phyloP scores from a whole-genome alignment of 2,888 invertebrate genomes.

The Lasioglossum figueresi region DNA sequence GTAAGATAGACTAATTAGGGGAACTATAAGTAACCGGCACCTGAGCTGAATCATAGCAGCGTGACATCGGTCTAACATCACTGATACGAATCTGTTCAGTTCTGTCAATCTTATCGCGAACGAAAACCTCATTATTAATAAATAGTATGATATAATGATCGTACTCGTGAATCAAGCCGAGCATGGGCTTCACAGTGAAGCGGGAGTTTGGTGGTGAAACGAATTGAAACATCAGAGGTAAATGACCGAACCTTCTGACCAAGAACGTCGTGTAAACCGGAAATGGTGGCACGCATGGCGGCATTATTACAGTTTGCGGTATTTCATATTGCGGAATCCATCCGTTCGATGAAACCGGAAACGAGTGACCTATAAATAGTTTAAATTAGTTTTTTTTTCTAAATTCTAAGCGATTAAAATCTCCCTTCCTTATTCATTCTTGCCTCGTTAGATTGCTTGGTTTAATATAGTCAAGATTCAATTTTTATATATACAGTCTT shows the following conservation, averaged over 20 bases:
- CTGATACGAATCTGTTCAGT: background rate
- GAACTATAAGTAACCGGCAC: background rate
- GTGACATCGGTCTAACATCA: background rate
- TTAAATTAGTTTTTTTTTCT: background rate
- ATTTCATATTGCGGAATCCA: constrained; percentile 77
- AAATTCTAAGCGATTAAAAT: background rate
- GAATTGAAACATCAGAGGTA: constrained; percentile 83
- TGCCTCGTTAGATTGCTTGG: no score
- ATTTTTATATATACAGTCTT: background rate
- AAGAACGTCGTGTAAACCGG: constrained; percentile 81
- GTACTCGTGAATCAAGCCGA: constrained; percentile 81
- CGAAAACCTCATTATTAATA: background rate
- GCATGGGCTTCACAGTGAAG: constrained; percentile 83
- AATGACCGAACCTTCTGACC: constrained; percentile 80
- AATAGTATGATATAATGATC: background rate
- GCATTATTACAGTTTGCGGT: constrained; percentile 77
- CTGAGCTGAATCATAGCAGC: background rate
- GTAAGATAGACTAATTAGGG: background rate
- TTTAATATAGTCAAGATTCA: background rate
- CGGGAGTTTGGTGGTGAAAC: constrained; percentile 82
- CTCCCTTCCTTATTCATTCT: background rate
- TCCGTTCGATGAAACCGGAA: constrained; percentile 60
- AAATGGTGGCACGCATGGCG: constrained; percentile 74
- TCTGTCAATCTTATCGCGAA: background rate
- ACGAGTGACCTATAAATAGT: constrained; percentile 72